Evolutionary conservation across 2,113 vertebrate species (phyloP), one percentile per base, ranked within the genome.

Genomic region (Nipponia nippon): DNA sequence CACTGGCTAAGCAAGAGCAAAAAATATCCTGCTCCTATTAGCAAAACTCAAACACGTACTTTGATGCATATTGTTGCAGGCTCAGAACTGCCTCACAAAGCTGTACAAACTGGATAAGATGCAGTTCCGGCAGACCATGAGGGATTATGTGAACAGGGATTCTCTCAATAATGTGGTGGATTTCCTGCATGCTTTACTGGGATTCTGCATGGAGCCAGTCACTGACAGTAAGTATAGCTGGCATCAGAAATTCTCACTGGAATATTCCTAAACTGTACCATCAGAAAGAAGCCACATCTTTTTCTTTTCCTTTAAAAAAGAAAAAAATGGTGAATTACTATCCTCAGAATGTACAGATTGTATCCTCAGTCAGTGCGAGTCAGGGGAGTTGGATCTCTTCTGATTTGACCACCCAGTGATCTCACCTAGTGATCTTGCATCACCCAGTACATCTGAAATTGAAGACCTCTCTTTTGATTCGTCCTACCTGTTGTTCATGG

Each of bases 81-180:
- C 99, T 83, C 99, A 99, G 98, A 99, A 98, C 96, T 99, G 99
- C 97, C 98, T 99, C 92, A 99, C 99, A 44, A 99, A 98, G 93
- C 98, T 99, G 72, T 99, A 99, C 97, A 99, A 99, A 97, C 98
- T 99, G 98, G 99, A 99, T 98, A 99, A 99, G 95, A 97, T 99
- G 92, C 99, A 99, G 93, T 99, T 99, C 96, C 99, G 99, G 11
- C 99, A 99, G 96, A 99, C 99, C 30, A 99, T 99, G 99, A 99
- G 99, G 93, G 99, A 99, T 95, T 99, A 99, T 76, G 99, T 99
- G 97, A 99, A 99, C 98, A 99, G 99, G 96, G 99, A 99, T 97
- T 99, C 99, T 50, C 99, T 99, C 95, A 99, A 99, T 98, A 99
- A 99, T 20, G 99, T 99, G 88, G 99, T 99, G 98, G 99, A 99